Base-by-base conservation (phyloP, 2,797 vertebrate species). In the Gymnopithys bicolor region DNA sequence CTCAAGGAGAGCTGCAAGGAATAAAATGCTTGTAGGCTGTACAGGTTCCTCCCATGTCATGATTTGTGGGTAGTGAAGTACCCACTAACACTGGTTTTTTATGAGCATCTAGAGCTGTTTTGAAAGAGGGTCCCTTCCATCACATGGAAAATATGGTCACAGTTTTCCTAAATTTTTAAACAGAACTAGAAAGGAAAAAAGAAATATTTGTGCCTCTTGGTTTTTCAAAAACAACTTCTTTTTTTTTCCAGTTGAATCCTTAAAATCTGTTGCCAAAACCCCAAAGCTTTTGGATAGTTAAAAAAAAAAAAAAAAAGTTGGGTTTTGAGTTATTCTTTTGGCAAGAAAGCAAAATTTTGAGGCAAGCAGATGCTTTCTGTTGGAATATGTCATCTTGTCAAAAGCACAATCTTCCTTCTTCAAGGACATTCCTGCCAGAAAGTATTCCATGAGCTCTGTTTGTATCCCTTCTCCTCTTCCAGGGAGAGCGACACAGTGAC, bases 241-340 rank as follows among this genome's bases (percentile, higher is more conserved):
- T 13, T 11, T 13, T 13, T 7, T 7, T 49, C 28, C 10, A 8
- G 58, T 46, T 49, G 35, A 66, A 76, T 91, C 41, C 77, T 90
- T 86, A 85, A 67, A 95, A 74, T 90, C 43, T 70, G 15, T 56
- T 90, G 70, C 90, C 90, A 95, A 95, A 87, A 15, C 77, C 70
- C 52, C 37, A 49, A 84, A 84, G 55, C 69, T 81, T 88, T 76
- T 73, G 66, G 23, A 76, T 79, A 82, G 88, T 90, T 93, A 71
- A 58, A 88, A 86, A 93, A 90, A 92, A 76, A 63, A 93, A 64
- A 43, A 64, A 66, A 80, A 79, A 67, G 66, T 76, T 91, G 70
- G 51, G 28, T 74, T 93, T 93, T 89, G 92, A 93, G 88, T 86
- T 92, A 70, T 74, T 56, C 41, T 70, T 86, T 33, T 90, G 74